Conservation (phyloP, 2,797 vertebrate species). For the Lacerta bilineata region DNA sequence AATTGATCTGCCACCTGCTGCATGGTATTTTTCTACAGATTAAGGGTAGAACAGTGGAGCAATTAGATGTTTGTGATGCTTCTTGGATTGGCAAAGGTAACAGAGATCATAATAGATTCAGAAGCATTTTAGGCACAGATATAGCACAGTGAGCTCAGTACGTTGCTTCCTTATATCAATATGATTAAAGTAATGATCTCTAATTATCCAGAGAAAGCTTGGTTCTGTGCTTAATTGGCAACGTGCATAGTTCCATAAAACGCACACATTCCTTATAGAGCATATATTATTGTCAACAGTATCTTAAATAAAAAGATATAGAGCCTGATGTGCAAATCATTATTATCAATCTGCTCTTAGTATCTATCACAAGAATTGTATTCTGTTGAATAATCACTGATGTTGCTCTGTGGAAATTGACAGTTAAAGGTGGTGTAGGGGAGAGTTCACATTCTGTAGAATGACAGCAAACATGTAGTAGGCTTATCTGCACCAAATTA, state of each 20-base stretch:
- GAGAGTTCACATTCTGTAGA: not conserved
- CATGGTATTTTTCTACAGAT: slow-evolving; percentile 42
- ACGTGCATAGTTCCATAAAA: slow-evolving; percentile 47
- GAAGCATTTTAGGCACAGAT: slow-evolving; percentile 39
- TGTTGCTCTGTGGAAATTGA: slow-evolving; percentile 53
- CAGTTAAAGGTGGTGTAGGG: slow-evolving; percentile 37
- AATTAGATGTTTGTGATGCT: slow-evolving; percentile 37
- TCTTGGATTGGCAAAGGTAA: slow-evolving; percentile 59
- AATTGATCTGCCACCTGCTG: slow-evolving; percentile 48
- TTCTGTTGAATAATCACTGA: slow-evolving; percentile 24
- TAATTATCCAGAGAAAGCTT: slow-evolving; percentile 51
- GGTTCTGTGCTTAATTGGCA: slow-evolving; percentile 30
- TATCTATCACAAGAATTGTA: slow-evolving; percentile 24
- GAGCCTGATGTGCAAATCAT: slow-evolving; percentile 45
- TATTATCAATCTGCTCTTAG: not conserved
- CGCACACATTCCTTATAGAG: slow-evolving; percentile 39
- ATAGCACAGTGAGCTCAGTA: slow-evolving; percentile 18
- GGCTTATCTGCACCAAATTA: slow-evolving; percentile 3
- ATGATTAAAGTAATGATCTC: slow-evolving; percentile 50
- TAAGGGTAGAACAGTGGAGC: slow-evolving; percentile 40
- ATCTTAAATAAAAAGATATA: slow-evolving; percentile 43
- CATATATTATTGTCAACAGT: slow-evolving; percentile 39
- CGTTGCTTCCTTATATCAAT: slow-evolving; percentile 46
- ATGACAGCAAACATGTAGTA: not conserved
- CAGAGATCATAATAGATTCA: slow-evolving; percentile 45